Base-by-base conservation (phyloP, 2,113 vertebrate genomes). In the Gorsachius goisagi region DNA sequence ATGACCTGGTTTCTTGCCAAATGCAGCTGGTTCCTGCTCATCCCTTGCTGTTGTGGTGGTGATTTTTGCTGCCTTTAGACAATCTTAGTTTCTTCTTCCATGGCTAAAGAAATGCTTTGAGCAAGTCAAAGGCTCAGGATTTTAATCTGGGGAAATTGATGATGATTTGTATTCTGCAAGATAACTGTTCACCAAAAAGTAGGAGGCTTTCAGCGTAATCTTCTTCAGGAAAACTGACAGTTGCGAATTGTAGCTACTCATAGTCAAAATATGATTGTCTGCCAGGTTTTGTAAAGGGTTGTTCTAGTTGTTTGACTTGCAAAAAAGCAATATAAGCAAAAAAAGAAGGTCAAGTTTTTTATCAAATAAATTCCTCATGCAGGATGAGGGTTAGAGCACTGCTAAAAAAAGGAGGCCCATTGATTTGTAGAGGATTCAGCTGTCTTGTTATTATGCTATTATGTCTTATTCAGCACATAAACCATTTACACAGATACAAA, bases 341-440 rank as follows among this genome's bases (percentile, higher is more conserved):
- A 72, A 75, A 73, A 63, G 20, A 62, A 85, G 5, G 24, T 68
- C 27, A 79, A 39, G 52, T n/a, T 86, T 72, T 95, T 66, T 63
- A 64, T 53, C 23, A 88, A 77, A 80, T 26, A 80, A 89, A 73
- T 90, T 85, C 53, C 32, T 91, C 49, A 52, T 55, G 66, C 33
- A 89, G 49, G 44, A 82, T 87, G 49, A 77, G 80, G 74, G 81
- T 93, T 93, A 91, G 93, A 93, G 44, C 62, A 76, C 35, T 59
- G 30, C 74, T 91, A 64, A 88, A 83, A 77, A 89, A 84, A 81
- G 41, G 78, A 78, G 3, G 7, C 9, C 39, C 96, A 62, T 90
- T 93, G 88, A 82, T 94, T 90, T 90, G 44, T 56, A 73, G 39
- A 90, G 52, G 21, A 89, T 75, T 88, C 71, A 50, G 21, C 39